Base-by-base conservation (phyloP, 2,113 vertebrate genomes). In the Pseudopodoces humilis region DNA sequence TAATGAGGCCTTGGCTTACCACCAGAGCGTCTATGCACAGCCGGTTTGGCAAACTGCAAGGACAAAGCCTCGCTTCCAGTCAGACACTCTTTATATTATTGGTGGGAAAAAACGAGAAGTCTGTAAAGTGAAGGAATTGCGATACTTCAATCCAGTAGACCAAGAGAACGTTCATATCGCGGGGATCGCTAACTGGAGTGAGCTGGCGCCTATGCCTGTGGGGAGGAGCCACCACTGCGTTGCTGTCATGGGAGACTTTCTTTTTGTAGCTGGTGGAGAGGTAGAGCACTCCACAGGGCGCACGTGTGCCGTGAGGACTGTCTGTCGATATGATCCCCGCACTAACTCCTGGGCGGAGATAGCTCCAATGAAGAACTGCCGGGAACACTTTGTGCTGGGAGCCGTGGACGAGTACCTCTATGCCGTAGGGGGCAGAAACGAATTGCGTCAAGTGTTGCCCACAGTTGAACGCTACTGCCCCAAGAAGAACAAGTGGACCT, bases 401-500 rank as follows among this genome's bases (percentile, higher is more conserved):
- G 98, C 98, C 5, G 96, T 99, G 97, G 98, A 98, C 5, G 98
- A 99, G 80, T 99, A 97, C 96, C 98, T 99, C 81, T 99, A 99
- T 39, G 99, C 99, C 0, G 99, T 98, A 1, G 99, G 99, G 33
- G 99, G 99, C 79, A 98, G 99, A 50, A 99, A 99, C 11, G 99
- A 99, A 78, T 96, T 99, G 85, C 98, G 99, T 13, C 99, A 99
- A 89, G 99, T 99, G 64, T 96, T 99, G 85, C 99, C 99, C 15
- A 99, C 99, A 0, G 99, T 99, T 49, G 99, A 99, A 92, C 98
- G 99, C 17, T 99, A 99, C 59, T 99, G 99, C 90, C 99, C 99
- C 86, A 98, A 98, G 98, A 99, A 98, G 98, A 99, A 99, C 98
- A 99, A 99, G 90, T 99, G 99, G 99, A 98, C 98, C 89, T 99